Evolutionary conservation across 2,888 invertebrate species (phyloP).

Genomic region (Platerodrilus igneus): DNA sequence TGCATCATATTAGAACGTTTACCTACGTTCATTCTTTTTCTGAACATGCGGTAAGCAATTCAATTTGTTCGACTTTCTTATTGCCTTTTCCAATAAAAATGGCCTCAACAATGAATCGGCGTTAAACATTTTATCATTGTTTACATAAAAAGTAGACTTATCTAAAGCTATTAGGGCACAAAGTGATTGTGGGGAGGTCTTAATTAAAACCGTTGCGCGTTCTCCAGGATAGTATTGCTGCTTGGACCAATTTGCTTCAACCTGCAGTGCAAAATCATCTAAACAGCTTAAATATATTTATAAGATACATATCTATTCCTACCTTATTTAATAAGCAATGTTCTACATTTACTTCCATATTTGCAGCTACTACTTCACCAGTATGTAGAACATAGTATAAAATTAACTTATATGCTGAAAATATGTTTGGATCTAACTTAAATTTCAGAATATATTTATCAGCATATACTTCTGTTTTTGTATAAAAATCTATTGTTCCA

Average conservation of each 20-base stretch:
- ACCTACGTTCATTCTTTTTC: conserved; percentile 29
- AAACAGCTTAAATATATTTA: conserved; percentile 11
- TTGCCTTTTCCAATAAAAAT: conserved; percentile 31
- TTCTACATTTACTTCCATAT: conserved; percentile 50
- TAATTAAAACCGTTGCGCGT: conserved; percentile 48
- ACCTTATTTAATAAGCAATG: conserved; percentile 56
- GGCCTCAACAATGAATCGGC: conserved; percentile 32
- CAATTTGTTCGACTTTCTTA: conserved; percentile 31
- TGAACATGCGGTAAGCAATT: conserved; percentile 26
- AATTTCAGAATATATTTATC: conserved; percentile 49
- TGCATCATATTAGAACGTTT: too few species aligned
- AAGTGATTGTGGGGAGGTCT: conserved; percentile 52
- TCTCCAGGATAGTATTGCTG: conserved; percentile 51
- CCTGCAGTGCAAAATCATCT: conserved; percentile 29
- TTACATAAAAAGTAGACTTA: conserved; percentile 52
- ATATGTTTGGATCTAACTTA: conserved; percentile 49
- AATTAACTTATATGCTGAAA: conserved; percentile 49
- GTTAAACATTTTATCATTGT: conserved; percentile 28
- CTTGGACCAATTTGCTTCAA: conserved; percentile 48
- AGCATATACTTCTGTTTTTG: conserved; percentile 30
- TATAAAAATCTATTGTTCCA: conserved; percentile 36
- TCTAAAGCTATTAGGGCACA: conserved; percentile 58
- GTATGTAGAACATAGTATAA: conserved; percentile 54
- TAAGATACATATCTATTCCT: not conserved
- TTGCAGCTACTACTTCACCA: conserved; percentile 56